Evolutionary conservation across 1,140 invertebrate species (phyloP).

Genomic region (Eubasilissa regina): DNA sequence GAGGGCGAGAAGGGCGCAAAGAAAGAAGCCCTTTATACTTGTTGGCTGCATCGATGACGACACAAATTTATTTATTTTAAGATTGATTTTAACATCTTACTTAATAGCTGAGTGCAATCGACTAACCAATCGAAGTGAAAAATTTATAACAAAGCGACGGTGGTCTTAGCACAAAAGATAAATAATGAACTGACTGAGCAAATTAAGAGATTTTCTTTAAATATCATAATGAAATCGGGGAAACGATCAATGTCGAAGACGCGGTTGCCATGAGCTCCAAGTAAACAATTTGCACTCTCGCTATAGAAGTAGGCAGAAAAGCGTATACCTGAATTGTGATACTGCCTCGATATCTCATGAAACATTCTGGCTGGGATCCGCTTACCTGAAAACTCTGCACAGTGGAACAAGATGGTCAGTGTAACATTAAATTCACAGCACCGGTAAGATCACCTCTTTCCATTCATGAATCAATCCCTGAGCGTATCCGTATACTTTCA

Average conservation of each 20-base stretch:
- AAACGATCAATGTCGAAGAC: slow-evolving; percentile 25
- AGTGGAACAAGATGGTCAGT: slow-evolving; percentile 1
- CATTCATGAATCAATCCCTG: slow-evolving; percentile 8
- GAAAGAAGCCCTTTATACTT: too few relatives aligned
- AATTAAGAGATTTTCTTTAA: neutral
- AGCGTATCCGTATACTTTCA: slow-evolving; percentile 1
- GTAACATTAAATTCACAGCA: slow-evolving; percentile 41
- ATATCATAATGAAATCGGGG: slow-evolving; percentile 11
- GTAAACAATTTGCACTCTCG: slow-evolving; percentile 12
- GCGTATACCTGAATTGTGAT: neutral
- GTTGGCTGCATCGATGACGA: too few relatives aligned
- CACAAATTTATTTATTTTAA: too few relatives aligned
- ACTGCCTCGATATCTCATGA: neutral
- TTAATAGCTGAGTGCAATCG: too few relatives aligned
- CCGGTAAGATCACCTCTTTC: slow-evolving; percentile 30
- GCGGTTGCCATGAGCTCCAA: slow-evolving; percentile 34
- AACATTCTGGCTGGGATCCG: too few relatives aligned
- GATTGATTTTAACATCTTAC: too few relatives aligned
- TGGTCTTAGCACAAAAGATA: too few relatives aligned
- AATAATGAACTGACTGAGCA: too few relatives aligned
- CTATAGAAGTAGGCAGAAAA: neutral
- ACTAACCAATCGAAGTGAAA: too few relatives aligned
- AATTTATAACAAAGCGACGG: too few relatives aligned
- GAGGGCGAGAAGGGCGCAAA: too few relatives aligned
- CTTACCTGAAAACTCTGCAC: slow-evolving; percentile 30